Evolutionary conservation across 2,888 invertebrate genomes (phyloP).

Genomic region (Listrodromus nycthemerus): DNA sequence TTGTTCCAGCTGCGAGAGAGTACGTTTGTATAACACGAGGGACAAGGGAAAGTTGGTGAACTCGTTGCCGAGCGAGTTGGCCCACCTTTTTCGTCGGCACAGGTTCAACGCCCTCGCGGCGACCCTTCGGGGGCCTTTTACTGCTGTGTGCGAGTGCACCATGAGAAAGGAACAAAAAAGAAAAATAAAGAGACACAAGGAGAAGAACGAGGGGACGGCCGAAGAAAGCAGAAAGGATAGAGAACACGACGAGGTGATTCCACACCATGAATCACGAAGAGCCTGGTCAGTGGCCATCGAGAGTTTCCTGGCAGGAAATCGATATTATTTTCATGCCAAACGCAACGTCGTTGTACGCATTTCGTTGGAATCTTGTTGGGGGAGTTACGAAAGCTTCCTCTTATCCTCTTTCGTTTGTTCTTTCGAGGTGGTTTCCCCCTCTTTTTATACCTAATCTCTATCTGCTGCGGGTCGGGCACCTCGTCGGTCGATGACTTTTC

Average conservation of each 20-base stretch:
- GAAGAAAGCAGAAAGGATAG: constrained; percentile 6
- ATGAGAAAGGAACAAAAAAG: constrained; percentile 2
- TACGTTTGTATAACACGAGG: constrained; percentile 17
- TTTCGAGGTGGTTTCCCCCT: constrained; percentile 12
- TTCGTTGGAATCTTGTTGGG: constrained; percentile 19
- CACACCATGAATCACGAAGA: constrained; percentile 51
- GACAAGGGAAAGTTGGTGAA: constrained; percentile 71
- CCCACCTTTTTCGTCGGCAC: constrained; percentile 64
- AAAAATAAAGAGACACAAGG: constrained; percentile 24
- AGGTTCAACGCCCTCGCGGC: constrained; percentile 68
- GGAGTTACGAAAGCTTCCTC: constrained; percentile 24
- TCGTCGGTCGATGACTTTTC: constrained; percentile 25
- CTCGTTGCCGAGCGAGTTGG: constrained; percentile 65
- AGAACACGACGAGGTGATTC: constrained; percentile 34
- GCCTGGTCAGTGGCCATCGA: constrained; percentile 28
- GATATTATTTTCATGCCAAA: constrained; percentile 52
- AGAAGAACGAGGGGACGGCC: constrained; percentile 31
- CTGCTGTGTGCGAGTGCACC: constrained; percentile 41
- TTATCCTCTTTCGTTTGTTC: constrained; percentile 23
- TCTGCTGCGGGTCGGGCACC: neutral
- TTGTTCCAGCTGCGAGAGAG: constrained; percentile 29
- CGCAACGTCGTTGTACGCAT: neutral
- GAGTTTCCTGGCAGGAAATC: constrained; percentile 52
- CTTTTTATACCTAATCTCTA: constrained; percentile 27
- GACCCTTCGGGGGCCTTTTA: constrained; percentile 55